Base-by-base conservation (phyloP, 2,797 vertebrate genomes). In the Trematomus bernacchii region DNA sequence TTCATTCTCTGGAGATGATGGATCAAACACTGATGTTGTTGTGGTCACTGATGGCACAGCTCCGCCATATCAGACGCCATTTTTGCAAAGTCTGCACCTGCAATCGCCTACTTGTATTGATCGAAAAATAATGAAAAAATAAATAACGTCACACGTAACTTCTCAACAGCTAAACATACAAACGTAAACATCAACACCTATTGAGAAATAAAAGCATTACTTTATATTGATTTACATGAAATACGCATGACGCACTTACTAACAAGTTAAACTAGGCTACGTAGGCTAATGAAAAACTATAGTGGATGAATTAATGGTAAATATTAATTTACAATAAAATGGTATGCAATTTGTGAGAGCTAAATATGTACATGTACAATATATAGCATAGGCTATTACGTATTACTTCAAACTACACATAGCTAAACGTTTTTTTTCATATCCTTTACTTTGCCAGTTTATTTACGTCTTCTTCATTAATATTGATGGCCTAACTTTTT, bases 51-150 rank as follows among this genome's bases (percentile, higher is more conserved):
- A 47, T 18, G 30, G 77, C 78, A 33, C 79, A 33, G 82, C 86
- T 82, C 46, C 86, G 83, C 48, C 14, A 42, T 64, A 66, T 65
- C 78, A 82, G 91, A 73, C 92, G 92, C 92, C 92, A 93, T 93
- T 86, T 93, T 91, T 30, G 64, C 76, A 52, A 87, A 89, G 74
- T 88, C 84, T 78, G 76, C 84, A 55, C 75, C 75, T 48, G 14
- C 79, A 48, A 59, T n/a, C 52, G 33, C 33, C 43, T 33, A 48
- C 67, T 74, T 66, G 53, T 61, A 7, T 53, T 66, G 30, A 72
- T 57, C 47, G 8, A 21, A 60, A 18, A n/a, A 27, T 42, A 13
- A 30, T 52, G 4, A 66, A 46, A 21, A 21, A 3, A 18, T 14
- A 42, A 2, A 69, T 18, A 48, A 54, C 16, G 8, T 14, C 13